Conservation (phyloP, 2,888 invertebrate species). For the Lycocerus yunnanus region DNA sequence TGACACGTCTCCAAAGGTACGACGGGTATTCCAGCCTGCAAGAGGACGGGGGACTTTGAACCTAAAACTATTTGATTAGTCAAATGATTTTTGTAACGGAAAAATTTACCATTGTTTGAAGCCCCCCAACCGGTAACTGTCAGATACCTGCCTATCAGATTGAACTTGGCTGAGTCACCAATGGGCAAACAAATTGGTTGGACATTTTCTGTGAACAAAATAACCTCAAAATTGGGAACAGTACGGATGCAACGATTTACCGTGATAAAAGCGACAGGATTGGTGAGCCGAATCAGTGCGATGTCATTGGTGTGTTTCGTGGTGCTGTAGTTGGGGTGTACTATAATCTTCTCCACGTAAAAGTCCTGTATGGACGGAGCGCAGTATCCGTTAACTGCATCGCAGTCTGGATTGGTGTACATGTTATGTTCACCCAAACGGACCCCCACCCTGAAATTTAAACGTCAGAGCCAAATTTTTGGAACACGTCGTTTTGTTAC, state of each 20-base stretch:
- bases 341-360: constrained; percentile 49
- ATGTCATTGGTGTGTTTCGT: constrained; percentile 49
- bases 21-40: constrained; percentile 55
- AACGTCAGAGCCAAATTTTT: not conserved
- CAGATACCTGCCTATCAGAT: not conserved
- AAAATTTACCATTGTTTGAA: constrained; percentile 9
- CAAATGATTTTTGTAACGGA: too few species aligned
- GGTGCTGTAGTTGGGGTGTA: constrained; percentile 48
- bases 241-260: too few species aligned
- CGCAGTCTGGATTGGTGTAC: constrained; percentile 53
- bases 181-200: constrained; percentile 25
- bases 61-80: too few species aligned
- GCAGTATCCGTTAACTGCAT: constrained; percentile 47
- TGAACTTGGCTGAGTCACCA: not conserved
- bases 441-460: not conserved
- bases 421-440: constrained; percentile 32
- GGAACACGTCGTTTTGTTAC: not conserved
- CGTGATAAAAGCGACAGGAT: constrained; percentile 53
- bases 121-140: constrained; percentile 21
- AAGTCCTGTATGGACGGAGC: constrained; percentile 48
- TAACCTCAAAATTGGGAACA: too few species aligned
- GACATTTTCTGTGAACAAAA: constrained; percentile 13
- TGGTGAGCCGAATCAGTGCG: constrained; percentile 57
- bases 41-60: not conserved
- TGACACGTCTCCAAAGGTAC: constrained; percentile 41